Evolutionary conservation across 2,797 vertebrate genomes (phyloP).

Genomic region (Taeniopygia guttata): DNA sequence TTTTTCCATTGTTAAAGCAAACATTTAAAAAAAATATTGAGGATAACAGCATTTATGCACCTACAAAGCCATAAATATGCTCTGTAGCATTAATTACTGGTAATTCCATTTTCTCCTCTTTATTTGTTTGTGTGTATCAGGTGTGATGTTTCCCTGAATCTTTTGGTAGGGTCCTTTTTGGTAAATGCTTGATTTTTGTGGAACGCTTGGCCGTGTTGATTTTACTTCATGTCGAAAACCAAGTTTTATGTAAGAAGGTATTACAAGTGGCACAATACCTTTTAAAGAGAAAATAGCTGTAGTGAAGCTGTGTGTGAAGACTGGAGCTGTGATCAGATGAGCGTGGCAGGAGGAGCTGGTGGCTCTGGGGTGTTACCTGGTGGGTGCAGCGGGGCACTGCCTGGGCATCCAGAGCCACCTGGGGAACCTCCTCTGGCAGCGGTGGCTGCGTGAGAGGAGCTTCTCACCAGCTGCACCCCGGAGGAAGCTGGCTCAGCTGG

Average conservation of each 20-base stretch:
- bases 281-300: background rate
- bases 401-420: background rate
- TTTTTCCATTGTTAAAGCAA: slow-evolving; percentile 4
- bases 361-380: background rate
- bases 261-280: background rate
- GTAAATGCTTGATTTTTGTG: background rate
- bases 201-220: background rate
- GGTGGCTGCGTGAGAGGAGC: background rate
- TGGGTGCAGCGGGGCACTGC: fast-evolving
- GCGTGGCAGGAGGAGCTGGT: background rate
- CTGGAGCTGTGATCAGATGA: background rate
- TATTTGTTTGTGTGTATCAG: background rate
- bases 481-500: background rate
- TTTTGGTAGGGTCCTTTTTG: background rate
- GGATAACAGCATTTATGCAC: background rate
- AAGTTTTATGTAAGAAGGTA: background rate
- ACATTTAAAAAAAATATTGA: background rate
- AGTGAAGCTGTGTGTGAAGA: background rate
- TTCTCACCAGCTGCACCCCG: fast-evolving
- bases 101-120: background rate
- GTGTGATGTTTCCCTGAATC: background rate
- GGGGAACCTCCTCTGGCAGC: fast-evolving
- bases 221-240: background rate
- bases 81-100: background rate
- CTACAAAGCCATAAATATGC: background rate